phyloP scores from a whole-genome alignment of 2,797 vertebrate genomes.

The Halcyon badia region DNA sequence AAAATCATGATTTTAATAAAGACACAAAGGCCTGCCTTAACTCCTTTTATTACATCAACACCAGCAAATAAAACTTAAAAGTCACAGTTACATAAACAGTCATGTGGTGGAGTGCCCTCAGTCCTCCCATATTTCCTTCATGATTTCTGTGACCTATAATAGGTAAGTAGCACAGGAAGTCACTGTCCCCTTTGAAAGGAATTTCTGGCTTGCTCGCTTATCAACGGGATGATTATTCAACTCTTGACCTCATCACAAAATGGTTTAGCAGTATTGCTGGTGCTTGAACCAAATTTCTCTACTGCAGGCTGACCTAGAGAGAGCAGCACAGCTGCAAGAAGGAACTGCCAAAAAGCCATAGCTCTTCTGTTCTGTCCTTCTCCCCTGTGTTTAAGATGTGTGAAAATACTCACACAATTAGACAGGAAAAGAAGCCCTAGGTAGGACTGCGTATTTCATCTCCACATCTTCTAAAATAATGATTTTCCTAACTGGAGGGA shows the following conservation, averaged over 20 bases:
- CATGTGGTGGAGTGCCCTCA: neutral
- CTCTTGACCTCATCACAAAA: slow-evolving; percentile 63
- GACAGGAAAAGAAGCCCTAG: slow-evolving; percentile 37
- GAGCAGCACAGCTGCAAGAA: slow-evolving; percentile 51
- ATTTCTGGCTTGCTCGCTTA: slow-evolving; percentile 46
- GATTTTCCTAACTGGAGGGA: slow-evolving; percentile 52
- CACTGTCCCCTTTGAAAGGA: slow-evolving; percentile 38
- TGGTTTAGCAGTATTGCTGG: slow-evolving; percentile 32
- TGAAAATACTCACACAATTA: slow-evolving; percentile 64
- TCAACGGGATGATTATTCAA: slow-evolving; percentile 59
- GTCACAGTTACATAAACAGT: slow-evolving; percentile 34
- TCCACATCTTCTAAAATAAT: slow-evolving; percentile 64
- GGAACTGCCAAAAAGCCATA: slow-evolving; percentile 56
- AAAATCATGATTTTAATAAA: slow-evolving; percentile 61
- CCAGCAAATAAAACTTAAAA: slow-evolving; percentile 49
- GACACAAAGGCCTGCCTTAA: slow-evolving; percentile 7
- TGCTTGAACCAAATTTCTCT: slow-evolving; percentile 49
- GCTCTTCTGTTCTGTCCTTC: slow-evolving; percentile 48
- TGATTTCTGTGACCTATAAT: slow-evolving; percentile 47
- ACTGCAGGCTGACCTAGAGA: slow-evolving; percentile 43
- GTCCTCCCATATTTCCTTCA: neutral
- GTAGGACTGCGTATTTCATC: slow-evolving; percentile 46
- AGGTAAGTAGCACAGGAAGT: slow-evolving; percentile 58
- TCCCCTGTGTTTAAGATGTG: slow-evolving; percentile 42
- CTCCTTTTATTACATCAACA: slow-evolving; percentile 5